Evolutionary conservation across 2,888 invertebrate species (phyloP).

Genomic region (Drosophila rubida): DNA sequence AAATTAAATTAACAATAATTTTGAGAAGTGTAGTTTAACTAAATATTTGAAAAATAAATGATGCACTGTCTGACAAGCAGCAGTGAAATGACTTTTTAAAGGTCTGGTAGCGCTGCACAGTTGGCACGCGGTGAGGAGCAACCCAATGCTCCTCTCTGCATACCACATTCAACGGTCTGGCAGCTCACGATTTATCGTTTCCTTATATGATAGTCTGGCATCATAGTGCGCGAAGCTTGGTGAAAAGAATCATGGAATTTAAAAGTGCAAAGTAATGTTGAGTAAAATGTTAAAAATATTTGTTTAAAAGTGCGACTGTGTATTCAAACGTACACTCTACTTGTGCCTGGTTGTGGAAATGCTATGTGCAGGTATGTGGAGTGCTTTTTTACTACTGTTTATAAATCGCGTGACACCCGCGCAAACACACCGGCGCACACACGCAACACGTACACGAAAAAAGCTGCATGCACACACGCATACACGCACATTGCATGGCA

Average conservation of each 20-base stretch:
- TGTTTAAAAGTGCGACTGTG: background rate
- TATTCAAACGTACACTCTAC: background rate
- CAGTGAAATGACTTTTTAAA: background rate
- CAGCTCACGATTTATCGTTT: background rate
- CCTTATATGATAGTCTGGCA: conserved; percentile 6
- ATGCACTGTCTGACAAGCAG: background rate
- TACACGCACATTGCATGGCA: background rate
- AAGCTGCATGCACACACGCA: background rate
- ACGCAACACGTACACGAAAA: background rate
- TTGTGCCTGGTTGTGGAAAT: background rate
- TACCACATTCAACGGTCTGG: conserved; percentile 2
- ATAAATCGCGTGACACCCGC: conserved; percentile 21
- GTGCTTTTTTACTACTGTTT: background rate
- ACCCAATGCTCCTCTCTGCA: background rate
- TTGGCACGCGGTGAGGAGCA: background rate
- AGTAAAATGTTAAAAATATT: background rate
- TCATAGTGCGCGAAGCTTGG: background rate
- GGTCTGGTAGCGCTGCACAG: background rate
- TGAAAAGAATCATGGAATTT: background rate
- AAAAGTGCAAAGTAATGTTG: background rate
- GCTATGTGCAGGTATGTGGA: background rate
- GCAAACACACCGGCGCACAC: conserved; percentile 5
- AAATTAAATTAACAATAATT: background rate
- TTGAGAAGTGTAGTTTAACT: background rate
- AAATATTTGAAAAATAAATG: background rate